Percentiles rank a stretch among this genome's conserved stretches.
phyloP scores from a whole-genome alignment of 2,797 vertebrate species.

The Rhynchotus rufescens region DNA sequence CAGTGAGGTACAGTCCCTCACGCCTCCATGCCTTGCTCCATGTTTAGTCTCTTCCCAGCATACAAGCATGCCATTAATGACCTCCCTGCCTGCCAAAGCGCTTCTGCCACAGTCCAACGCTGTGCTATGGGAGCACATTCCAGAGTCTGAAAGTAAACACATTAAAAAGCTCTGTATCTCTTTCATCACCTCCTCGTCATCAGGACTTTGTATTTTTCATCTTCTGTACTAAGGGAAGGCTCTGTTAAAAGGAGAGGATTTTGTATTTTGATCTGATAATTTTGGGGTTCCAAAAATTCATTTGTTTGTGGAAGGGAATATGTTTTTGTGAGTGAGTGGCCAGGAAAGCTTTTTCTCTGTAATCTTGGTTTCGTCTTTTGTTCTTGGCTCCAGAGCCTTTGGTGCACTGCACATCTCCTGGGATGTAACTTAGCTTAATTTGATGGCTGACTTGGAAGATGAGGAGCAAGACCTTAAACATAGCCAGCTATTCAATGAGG shows the following conservation, averaged over 20 bases:
- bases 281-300: neutral
- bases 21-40: neutral
- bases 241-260: neutral
- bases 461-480: neutral
- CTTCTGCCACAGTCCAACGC: neutral
- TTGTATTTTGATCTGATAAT: slow-evolving; percentile 11
- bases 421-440: neutral
- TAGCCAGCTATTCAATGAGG: neutral
- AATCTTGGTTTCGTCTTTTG: neutral
- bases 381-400: neutral
- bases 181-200: neutral
- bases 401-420: neutral
- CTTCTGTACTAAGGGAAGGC: slow-evolving; percentile 10
- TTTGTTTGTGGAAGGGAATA: neutral
- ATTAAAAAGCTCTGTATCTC: neutral
- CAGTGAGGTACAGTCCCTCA: neutral
- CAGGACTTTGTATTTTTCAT: neutral
- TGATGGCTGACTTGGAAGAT: neutral
- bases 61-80: neutral
- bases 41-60: slow-evolving; percentile 34
- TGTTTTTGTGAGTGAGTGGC: neutral
- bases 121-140: slow-evolving; percentile 16
- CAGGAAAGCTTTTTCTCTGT: neutral
- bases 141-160: slow-evolving; percentile 48
- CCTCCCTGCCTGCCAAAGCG: neutral